A percentile compares a stretch with the other conserved stretches of the same genome.
These are phyloP conservation scores for Erannis defoliaria DNA, from an alignment of 2,888 invertebrate species.

Conservation along the genomic window DNA sequence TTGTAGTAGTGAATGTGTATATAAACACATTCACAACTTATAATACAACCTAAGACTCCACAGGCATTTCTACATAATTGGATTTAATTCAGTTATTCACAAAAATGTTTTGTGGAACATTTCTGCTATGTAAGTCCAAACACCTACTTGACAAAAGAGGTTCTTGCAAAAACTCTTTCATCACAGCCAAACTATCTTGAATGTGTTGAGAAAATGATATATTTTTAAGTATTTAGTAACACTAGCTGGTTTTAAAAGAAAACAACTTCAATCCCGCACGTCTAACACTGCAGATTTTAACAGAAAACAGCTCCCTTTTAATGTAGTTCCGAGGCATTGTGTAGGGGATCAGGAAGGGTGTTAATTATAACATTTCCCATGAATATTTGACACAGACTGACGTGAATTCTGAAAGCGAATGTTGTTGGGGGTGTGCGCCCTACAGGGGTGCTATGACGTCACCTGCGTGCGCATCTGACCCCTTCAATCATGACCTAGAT, in stretches of 20 bases:
- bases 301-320: background rate
- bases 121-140: background rate
- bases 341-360: background rate
- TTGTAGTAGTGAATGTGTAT: too few relatives aligned
- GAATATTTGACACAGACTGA: constrained; percentile 30
- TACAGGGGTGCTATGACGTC: constrained; percentile 70
- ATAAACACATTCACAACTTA: too few relatives aligned
- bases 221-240: background rate
- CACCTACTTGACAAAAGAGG: background rate
- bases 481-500: constrained; percentile 73
- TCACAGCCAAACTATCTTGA: background rate
- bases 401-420: constrained; percentile 66
- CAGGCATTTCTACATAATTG: background rate
- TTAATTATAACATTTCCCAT: constrained; percentile 19
- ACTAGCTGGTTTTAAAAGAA: constrained; percentile 2
- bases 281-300: background rate
- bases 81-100: background rate
- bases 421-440: constrained; percentile 62
- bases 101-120: background rate
- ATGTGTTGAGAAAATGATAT: constrained; percentile 4
- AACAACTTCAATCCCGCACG: background rate
- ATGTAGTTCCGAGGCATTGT: background rate
- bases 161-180: constrained; percentile 9
- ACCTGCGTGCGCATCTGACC: constrained; percentile 77
- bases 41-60: too few relatives aligned